A percentile compares a stretch with the other conserved stretches of the same genome.
phyloP scores from a whole-genome alignment of 2,797 vertebrate genomes.

The Molossus alvarezi region DNA sequence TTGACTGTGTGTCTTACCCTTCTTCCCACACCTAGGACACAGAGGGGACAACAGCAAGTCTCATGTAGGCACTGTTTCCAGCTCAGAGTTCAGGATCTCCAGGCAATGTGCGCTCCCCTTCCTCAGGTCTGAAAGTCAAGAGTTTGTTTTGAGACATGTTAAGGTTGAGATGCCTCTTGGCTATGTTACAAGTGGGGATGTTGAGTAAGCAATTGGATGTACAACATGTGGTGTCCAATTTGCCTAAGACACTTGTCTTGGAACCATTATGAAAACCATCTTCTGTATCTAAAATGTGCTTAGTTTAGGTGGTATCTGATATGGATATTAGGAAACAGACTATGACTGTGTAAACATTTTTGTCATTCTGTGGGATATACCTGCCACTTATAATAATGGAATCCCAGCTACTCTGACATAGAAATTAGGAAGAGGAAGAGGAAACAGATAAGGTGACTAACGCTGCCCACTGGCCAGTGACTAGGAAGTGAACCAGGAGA shows the following conservation, averaged over 20 bases:
- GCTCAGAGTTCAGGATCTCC: not conserved
- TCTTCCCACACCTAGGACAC: not conserved
- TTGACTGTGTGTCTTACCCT: not conserved
- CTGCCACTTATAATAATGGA: slow-evolving; percentile 8
- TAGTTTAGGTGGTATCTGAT: not conserved
- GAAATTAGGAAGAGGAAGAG: not conserved
- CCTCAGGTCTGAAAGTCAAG: not conserved
- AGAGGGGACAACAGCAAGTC: not conserved
- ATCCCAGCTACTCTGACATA: not conserved
- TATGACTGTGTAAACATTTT: not conserved
- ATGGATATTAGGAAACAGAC: not conserved
- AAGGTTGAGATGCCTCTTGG: not conserved
- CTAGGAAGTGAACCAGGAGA: not conserved
- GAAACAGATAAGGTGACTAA: not conserved
- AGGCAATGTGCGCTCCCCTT: not conserved
- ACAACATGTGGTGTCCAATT: not conserved
- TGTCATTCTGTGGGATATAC: not conserved
- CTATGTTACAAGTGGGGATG: not conserved
- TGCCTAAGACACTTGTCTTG: not conserved
- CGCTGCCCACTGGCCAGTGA: not conserved
- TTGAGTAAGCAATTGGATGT: not conserved
- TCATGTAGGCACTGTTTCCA: not conserved
- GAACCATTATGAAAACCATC: not conserved
- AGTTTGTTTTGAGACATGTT: not conserved
- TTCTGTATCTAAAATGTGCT: not conserved